Evolutionary conservation across 2,797 vertebrate species (phyloP), one percentile per base, ranked within the genome.

Genomic region (Sebastes umbrosus): DNA sequence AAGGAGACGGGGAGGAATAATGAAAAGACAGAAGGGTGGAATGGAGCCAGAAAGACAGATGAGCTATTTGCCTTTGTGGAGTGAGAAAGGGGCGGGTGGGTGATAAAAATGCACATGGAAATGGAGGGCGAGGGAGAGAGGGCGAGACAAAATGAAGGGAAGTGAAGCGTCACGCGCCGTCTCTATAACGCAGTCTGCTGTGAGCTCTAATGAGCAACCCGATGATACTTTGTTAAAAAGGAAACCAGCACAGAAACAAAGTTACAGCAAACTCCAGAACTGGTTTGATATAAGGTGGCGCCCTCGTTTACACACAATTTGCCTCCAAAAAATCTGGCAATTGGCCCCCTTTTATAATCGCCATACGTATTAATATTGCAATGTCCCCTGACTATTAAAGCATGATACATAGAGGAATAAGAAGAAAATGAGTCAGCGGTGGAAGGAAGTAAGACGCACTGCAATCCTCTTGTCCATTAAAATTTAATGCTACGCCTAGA

Each of bases 41-140:
- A 82, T 69, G 68, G 75, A 68, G 82, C 65, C 67, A 55, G 62
- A 70, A 67, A 79, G 84, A 75, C 77, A 75, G 75, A 88, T 58
- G 86, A 24, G 76, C 68, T 82, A 79, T 85, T 88, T 90, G 73
- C 82, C 72, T 85, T 83, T 82, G 85, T 86, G 84, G 5, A 52
- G 5, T 18, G 67, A 78, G 75, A 62, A 16, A 78, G 52, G 5
- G n/a, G 55, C 64, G 60, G 34, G 29, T 3, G 59, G 74, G 36
- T 0, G 11, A 55, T 32, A 72, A 72, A 50, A 67, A 87, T 3
- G 73, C 60, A 63, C 70, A 75, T 64, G 60, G 77, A 80, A 85
- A 79, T 25, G 24, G 27, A 64, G 20, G 39, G 14, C 1, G 3
- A 67, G n/a, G 34, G 25, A 8, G 63, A 22, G 75, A 46, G 54